Evolutionary conservation across 2,113 vertebrate genomes (phyloP).

Genomic region (Hystrix cristata): DNA sequence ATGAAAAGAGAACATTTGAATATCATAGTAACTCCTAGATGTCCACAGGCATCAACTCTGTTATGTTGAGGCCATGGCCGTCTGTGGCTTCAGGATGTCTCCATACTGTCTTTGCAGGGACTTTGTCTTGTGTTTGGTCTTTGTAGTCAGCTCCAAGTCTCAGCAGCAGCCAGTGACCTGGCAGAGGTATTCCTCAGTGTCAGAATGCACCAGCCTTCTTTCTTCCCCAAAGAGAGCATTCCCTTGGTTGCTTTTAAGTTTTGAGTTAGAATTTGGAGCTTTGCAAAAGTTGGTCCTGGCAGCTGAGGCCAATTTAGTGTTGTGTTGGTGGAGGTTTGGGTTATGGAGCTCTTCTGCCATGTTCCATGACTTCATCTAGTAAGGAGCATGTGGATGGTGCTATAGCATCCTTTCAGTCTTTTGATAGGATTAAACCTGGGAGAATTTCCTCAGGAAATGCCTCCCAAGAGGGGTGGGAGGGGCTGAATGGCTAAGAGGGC

Average conservation of each 20-base stretch:
- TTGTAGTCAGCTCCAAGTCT: neutral
- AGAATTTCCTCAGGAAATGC: neutral
- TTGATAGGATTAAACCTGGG: neutral
- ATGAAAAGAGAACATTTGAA: slow-evolving; percentile 3
- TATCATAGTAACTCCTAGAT: neutral
- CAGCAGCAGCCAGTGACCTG: neutral
- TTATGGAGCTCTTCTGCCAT: neutral
- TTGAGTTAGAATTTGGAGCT: neutral
- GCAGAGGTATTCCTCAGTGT: neutral
- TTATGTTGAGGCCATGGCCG: neutral
- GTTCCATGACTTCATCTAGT: neutral
- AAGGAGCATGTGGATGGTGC: neutral
- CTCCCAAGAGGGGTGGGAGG: neutral
- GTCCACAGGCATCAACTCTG: neutral
- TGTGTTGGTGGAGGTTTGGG: neutral
- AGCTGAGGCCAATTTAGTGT: neutral
- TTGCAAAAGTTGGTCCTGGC: neutral
- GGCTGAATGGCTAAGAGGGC: neutral
- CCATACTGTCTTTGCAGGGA: neutral
- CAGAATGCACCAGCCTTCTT: neutral
- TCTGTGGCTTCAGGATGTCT: neutral
- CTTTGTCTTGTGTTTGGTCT: neutral
- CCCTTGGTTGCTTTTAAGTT: neutral
- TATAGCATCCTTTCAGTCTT: neutral
- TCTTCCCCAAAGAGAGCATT: neutral